These are phyloP conservation scores for Leptosomus discolor DNA, from an alignment of 2,113 vertebrate genomes.

Conservation along the genomic window DNA sequence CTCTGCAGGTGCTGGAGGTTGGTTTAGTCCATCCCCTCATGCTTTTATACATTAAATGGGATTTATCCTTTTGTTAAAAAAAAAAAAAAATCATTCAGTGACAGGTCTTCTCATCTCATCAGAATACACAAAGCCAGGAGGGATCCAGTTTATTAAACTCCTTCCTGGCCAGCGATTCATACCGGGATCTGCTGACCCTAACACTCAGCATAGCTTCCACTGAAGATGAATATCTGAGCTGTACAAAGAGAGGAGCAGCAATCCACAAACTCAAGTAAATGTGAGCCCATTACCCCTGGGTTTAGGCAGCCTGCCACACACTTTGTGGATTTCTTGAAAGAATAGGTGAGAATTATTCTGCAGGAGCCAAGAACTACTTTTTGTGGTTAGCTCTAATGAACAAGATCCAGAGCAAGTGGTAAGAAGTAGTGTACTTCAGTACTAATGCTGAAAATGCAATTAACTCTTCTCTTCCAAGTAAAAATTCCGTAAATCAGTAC, in stretches of 20 bases:
- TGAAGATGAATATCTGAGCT: background rate
- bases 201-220: background rate
- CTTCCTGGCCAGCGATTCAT: fast-evolving
- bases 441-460: background rate
- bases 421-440: background rate
- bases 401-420: background rate
- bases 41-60: background rate
- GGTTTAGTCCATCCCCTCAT: background rate
- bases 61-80: background rate
- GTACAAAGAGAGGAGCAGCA: background rate
- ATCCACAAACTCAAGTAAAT: background rate
- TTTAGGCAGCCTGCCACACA: background rate
- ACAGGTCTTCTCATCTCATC: background rate
- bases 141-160: background rate
- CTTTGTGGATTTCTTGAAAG: background rate
- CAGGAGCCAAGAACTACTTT: constrained; percentile 1
- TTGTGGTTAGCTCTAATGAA: background rate
- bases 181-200: background rate
- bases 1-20: background rate
- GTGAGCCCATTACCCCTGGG: background rate
- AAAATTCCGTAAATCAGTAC: background rate
- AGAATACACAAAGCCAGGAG: background rate
- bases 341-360: background rate
- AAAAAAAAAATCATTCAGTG: no score
- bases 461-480: background rate